Conservation (phyloP, 2,113 vertebrate genomes). For the Tachysurus vachellii region DNA sequence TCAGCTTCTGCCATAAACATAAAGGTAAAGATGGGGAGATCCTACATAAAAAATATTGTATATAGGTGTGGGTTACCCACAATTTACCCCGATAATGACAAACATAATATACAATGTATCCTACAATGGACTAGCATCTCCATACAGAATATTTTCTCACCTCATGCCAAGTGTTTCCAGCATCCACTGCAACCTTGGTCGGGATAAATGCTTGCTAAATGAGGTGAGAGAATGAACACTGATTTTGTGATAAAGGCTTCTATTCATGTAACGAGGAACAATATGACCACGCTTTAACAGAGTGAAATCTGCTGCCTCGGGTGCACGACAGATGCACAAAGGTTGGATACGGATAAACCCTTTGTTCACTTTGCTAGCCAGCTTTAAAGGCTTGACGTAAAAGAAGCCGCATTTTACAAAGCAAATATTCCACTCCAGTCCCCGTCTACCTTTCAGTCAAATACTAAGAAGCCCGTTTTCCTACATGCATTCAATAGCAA, state of each 20-base stretch:
- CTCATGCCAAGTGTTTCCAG: neutral
- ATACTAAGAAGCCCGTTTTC: neutral
- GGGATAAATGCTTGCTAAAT: neutral
- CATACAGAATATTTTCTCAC: neutral
- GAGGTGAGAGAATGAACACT: neutral
- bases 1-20: neutral
- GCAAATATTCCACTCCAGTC: neutral
- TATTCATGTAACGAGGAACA: neutral
- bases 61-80: neutral
- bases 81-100: neutral
- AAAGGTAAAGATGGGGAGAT: neutral
- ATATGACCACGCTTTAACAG: too few relatives aligned
- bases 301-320: neutral
- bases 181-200: neutral
- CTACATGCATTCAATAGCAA: neutral
- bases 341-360: neutral
- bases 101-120: neutral
- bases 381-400: neutral
- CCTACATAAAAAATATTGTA: neutral
- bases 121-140: neutral
- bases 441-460: neutral
- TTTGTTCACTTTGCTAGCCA: constrained; percentile 6
- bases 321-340: neutral
- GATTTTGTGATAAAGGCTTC: neutral
- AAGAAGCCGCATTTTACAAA: neutral